Evolutionary conservation across 2,797 vertebrate genomes (phyloP), one percentile per base, ranked within the genome.

Genomic region (Anniella stebbinsi): DNA sequence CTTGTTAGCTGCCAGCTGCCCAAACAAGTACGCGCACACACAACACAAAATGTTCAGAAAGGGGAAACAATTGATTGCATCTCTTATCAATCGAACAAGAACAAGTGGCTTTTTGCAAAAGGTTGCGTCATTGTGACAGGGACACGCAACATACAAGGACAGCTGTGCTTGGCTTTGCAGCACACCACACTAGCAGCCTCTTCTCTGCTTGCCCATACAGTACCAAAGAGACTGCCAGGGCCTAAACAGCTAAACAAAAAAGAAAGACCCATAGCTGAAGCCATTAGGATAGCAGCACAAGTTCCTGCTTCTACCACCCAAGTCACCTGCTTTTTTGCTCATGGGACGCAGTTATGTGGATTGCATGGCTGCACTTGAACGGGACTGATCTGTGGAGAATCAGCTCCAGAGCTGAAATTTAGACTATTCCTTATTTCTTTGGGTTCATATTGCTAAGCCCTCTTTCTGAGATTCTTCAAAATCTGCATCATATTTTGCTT

Each of bases 51-150:
- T 76, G 72, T 36, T 41, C 60, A 17, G 70, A 89, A 94, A 94
- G 88, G 85, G 93, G 85, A 95, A 95, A 90, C 83, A 94, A 96
- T 95, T 87, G 94, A 95, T 93, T 80, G n/a, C 93, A 86, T 75
- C 38, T 85, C 87, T 54, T 80, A 93, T 94, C 91, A 93, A 92
- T 93, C 93, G 91, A 91, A 72, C 13, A 76, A 75, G 86, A 91
- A 88, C 88, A 87, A 91, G 92, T 94, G 89, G 87, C 89, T 94
- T 92, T 95, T 84, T 91, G 38, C 90, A 88, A 87, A 92, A 95
- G 48, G 67, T 75, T 83, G 91, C 73, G 77, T 87, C 75, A 77
- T 23, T 15, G 36, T 86, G 75, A 87, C 85, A 8, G 69, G 81
- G 75, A 88, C 91, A 41, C 88, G 70, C 38, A 38, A 81, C 88